A percentile compares a stretch with the other conserved stretches of the same genome.
Conservation (phyloP, 2,113 vertebrate genomes). For the Micromys minutus region DNA sequence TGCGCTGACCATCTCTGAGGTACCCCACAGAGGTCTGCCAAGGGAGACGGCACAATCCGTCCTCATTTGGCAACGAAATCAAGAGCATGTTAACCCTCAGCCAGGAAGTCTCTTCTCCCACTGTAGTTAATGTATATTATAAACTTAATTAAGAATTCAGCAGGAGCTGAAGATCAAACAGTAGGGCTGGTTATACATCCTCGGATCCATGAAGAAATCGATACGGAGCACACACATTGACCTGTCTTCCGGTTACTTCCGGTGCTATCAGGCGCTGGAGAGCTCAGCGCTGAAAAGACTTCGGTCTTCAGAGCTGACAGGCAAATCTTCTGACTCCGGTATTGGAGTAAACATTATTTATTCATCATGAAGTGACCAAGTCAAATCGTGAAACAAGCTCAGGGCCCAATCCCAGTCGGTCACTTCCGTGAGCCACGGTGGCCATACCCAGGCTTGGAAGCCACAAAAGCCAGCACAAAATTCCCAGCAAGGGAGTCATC, state of each 20-base stretch:
- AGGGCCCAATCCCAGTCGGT: not conserved
- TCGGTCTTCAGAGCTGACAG: not conserved
- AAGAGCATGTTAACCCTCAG: not conserved
- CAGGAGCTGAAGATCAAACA: conserved; percentile 41
- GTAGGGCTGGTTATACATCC: not conserved
- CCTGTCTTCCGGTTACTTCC: not conserved
- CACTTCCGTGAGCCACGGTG: not conserved
- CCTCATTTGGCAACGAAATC: not conserved
- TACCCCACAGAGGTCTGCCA: not conserved
- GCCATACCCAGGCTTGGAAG: too few species aligned
- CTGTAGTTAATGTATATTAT: not conserved
- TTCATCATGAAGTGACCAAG: not conserved
- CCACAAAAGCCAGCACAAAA: not conserved
- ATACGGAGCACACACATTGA: not conserved
- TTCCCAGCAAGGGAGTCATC: not conserved
- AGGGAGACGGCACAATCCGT: not conserved
- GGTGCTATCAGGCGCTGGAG: rapidly evolving
- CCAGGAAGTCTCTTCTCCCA: not conserved
- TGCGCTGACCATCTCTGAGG: not conserved
- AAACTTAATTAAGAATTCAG: conserved; percentile 7
- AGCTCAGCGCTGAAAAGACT: not conserved
- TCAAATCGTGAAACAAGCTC: not conserved
- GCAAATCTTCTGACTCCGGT: not conserved
- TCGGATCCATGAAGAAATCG: not conserved
- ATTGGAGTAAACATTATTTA: not conserved